phyloP scores from a whole-genome alignment of 2,113 vertebrate genomes.

The Rissa tridactyla region DNA sequence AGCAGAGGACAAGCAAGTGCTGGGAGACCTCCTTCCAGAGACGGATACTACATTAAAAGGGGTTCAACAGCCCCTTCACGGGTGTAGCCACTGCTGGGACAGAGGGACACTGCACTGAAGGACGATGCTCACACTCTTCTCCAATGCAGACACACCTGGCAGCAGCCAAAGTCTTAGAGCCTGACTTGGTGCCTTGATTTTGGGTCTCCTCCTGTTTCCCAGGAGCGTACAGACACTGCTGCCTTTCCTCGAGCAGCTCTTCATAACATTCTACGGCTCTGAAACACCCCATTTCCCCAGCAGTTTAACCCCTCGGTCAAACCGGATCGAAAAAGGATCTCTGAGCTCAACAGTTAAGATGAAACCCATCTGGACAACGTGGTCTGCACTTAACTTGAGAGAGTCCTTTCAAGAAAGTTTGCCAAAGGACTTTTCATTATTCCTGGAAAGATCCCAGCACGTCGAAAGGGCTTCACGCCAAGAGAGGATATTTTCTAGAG shows the following conservation, averaged over 20 bases:
- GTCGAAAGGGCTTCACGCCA: background rate
- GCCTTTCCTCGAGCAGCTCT: background rate
- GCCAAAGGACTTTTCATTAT: background rate
- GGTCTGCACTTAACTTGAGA: background rate
- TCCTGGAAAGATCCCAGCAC: background rate
- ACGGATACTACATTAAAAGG: accelerated
- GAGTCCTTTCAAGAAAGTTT: background rate
- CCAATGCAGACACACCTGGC: background rate
- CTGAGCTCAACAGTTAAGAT: background rate
- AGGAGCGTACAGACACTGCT: too few species aligned
- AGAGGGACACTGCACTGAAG: background rate
- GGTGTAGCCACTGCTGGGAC: background rate
- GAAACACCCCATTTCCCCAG: background rate
- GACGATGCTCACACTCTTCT: background rate
- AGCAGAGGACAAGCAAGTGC: background rate
- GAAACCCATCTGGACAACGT: background rate
- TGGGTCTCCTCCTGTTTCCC: background rate
- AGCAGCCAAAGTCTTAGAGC: background rate
- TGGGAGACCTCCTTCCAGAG: background rate
- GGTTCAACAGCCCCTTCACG: background rate
- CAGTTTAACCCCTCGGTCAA: background rate
- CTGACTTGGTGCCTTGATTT: accelerated
- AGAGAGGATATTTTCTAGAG: background rate
- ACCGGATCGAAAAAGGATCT: background rate
- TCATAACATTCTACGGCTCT: background rate